Conservation (phyloP, 2,113 vertebrate genomes). For the Falcunculus frontatus region DNA sequence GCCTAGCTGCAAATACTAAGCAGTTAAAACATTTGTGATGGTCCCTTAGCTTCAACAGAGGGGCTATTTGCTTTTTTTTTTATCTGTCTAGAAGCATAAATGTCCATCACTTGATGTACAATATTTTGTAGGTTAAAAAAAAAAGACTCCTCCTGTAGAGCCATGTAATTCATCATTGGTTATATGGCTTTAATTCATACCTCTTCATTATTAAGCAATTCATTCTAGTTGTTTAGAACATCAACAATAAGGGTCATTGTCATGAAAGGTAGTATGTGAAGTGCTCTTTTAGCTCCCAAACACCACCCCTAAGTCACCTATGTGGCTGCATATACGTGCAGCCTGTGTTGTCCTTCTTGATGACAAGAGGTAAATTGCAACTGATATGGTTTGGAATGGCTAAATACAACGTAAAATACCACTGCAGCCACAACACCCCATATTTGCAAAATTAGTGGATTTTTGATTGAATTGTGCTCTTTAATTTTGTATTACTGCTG, state of each 20-base stretch:
- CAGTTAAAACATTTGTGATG: neutral
- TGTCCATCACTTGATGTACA: neutral
- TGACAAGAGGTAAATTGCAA: neutral
- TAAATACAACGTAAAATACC: neutral
- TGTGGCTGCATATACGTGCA: neutral
- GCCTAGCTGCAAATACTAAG: neutral
- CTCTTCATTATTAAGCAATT: neutral
- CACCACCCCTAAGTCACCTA: rapidly evolving
- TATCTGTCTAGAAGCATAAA: neutral
- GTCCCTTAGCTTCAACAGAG: neutral
- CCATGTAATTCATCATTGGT: neutral
- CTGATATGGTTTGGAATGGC: neutral
- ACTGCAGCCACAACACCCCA: neutral
- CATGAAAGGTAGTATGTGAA: neutral
- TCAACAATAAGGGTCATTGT: neutral
- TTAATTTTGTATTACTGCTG: neutral
- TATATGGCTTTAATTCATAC: neutral
- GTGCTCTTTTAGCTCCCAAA: neutral
- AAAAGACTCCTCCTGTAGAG: neutral
- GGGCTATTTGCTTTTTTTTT: neutral
- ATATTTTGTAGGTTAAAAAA: neutral
- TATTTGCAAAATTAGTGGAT: neutral
- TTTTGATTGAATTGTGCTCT: neutral
- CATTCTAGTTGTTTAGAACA: neutral
- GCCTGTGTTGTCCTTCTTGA: neutral